Evolutionary conservation across 2,113 vertebrate genomes (phyloP).

Genomic region (Cyphomyrus plagiostoma): DNA sequence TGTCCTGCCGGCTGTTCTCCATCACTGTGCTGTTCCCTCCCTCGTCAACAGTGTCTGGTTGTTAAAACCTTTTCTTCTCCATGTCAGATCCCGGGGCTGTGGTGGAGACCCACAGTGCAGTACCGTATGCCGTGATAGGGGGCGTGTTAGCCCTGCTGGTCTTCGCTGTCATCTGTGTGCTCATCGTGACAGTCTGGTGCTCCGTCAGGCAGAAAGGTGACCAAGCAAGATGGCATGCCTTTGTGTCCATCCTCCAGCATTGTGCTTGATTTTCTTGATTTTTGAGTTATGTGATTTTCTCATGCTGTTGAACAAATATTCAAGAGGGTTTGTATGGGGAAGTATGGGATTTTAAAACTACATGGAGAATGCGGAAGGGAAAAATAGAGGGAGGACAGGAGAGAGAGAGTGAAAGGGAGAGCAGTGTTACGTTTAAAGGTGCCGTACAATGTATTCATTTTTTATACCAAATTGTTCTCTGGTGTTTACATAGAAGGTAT

Average conservation of each 20-base stretch:
- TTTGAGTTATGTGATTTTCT: not conserved
- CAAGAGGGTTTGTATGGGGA: not conserved
- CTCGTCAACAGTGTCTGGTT: not conserved
- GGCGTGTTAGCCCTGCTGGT: conserved; percentile 82
- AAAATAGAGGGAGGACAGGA: not conserved
- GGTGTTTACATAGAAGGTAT: not conserved
- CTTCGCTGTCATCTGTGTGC: conserved; percentile 82
- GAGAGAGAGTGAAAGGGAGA: not conserved
- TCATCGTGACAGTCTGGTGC: conserved; percentile 87
- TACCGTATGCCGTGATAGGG: conserved; percentile 83
- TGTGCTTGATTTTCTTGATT: conserved; percentile 17
- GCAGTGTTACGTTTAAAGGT: not conserved
- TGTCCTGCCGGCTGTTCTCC: not conserved
- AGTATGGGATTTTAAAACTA: not conserved
- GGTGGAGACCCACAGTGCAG: conserved; percentile 79
- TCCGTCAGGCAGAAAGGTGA: conserved; percentile 88
- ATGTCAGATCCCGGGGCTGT: conserved; percentile 76
- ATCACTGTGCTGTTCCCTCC: not conserved
- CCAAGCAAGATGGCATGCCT: conserved; percentile 39
- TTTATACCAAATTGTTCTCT: not conserved
- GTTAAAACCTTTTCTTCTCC: conserved; percentile 9
- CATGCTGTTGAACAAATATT: not conserved
- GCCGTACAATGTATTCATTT: not conserved
- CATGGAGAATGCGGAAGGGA: not conserved
- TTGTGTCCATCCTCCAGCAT: conserved; percentile 44